Evolutionary conservation across 2,113 vertebrate species (phyloP), one percentile per base, ranked within the genome.

Genomic region (Dicentrarchus labrax): DNA sequence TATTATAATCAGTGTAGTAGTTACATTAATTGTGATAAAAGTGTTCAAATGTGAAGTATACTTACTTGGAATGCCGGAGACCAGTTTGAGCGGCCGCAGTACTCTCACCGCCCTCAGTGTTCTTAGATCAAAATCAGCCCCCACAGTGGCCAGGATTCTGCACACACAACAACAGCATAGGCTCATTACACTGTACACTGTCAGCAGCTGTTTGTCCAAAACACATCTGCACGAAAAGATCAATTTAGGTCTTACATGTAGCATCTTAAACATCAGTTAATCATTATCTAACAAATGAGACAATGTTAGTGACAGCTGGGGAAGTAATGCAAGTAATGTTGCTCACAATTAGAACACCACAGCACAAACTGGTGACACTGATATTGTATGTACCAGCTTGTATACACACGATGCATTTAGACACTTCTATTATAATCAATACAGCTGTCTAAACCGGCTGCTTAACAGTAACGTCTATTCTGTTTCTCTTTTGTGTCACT

Each of bases 61-160:
- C 98, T 97, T 95, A 99, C 98, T 99, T 75, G 98, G 98, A 87
- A 99, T 99, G 67, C 98, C 98, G 0, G 98, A 99, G 78, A 99
- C 98, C 7, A 99, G 96, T 85, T 99, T 99, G 83, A 99, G 95
- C 0, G 98, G 98, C 53, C 98, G 94, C 4, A 99, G 72, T n/a
- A 99, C 98, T 39, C 98, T 95, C 6, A 99, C 98, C 0, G 98
- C 98, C 76, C 98, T 94, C 88, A 99, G 93, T 0, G 98, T 99
- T 78, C 98, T 92, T 83, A 99, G 96, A 84, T 99, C 98, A 69
- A 99, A 99, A 53, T 99, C 97, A 0, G 97, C 96, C 36, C 98
- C 98, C 2, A 97, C 97, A 0, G 97, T 98, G 74, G 98, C 97
- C 24, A 99, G 93, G 87, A 99, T 98, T 95, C 98, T 99, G 94